Conservation (phyloP, 2,797 vertebrate species). For the Danio jaintianensis region DNA sequence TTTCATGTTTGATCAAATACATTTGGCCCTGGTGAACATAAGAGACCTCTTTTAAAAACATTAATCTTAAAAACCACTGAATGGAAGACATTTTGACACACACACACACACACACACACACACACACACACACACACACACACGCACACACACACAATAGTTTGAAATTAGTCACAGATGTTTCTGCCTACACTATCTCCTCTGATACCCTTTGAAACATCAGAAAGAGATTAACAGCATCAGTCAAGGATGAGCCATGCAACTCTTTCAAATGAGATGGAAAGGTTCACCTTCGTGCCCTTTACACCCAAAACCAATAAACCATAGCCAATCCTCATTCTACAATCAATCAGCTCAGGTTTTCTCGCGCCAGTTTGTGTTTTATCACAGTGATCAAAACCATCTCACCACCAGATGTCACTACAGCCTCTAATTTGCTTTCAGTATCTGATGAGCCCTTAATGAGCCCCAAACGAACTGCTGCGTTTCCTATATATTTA, state of each 20-base stretch:
- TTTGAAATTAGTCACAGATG: slow-evolving; percentile 25
- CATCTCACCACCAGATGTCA: slow-evolving; percentile 55
- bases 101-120: no score
- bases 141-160: not conserved
- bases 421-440: slow-evolving; percentile 8
- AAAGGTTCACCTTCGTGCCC: slow-evolving; percentile 16
- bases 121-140: no score
- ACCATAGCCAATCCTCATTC: slow-evolving; percentile 8
- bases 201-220: not conserved
- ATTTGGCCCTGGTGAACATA: not conserved
- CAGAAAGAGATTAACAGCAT: slow-evolving; percentile 8
- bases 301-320: slow-evolving; percentile 39
- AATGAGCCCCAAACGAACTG: not conserved
- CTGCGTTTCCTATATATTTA: not conserved
- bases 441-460: not conserved
- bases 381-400: not conserved
- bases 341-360: not conserved
- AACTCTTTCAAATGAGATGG: slow-evolving; percentile 37
- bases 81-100: no score
- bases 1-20: no score
- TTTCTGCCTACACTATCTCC: slow-evolving; percentile 12
- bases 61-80: not conserved
- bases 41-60: not conserved
- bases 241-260: not conserved
- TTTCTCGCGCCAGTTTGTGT: slow-evolving; percentile 29